Base-by-base conservation (phyloP, 2,888 invertebrate species). In the Chloroclysta siterata region DNA sequence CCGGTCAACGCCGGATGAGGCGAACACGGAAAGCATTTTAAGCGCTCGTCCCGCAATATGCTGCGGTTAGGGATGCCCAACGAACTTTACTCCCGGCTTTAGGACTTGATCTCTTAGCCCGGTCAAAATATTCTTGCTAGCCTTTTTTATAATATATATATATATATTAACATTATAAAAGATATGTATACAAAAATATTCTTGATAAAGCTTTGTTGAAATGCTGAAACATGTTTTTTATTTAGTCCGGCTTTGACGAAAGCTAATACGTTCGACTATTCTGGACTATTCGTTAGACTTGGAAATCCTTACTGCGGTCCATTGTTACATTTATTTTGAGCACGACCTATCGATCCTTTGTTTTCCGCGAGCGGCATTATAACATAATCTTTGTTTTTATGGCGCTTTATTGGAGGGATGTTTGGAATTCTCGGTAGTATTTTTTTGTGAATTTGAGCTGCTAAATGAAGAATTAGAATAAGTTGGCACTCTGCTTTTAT, bases 11-110 rank as follows among this genome's bases (percentile, higher is more conserved):
- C 83, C 91, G 91, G 90, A 91, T 85, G 89, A 81, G 79, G 77
- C 77, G 78, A 84, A 93, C 92, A 93, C 84, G 91, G 84, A 92
- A 92, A 92, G 92, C 91, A 92, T 93, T 93, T 93, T 93, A 93
- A 92, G 88, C 87, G 82, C 75, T 78, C 76, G 77, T 78, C 82
- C 86, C 79, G 84, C 84, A 82, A 85, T 58, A 65, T 59, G 58
- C 58, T 61, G 54, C 57, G 54, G 58, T 58, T 58, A 58, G 48
- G 57, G 53, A 52, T 57, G 53, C 53, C 56, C 11, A 14, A 13
- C 8, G 47, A 61, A 39, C 44, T 54, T 15, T 39, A 47, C 17
- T 41, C 10, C 82, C 76, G 81, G 54, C 59, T 63, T 55, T 48
- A 39, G 36, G 14, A 17, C 55, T 39, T 47, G 1, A 10, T 14